These are phyloP conservation scores for Chionomys nivalis DNA, from an alignment of 2,113 vertebrate species.

Conservation along the genomic window DNA sequence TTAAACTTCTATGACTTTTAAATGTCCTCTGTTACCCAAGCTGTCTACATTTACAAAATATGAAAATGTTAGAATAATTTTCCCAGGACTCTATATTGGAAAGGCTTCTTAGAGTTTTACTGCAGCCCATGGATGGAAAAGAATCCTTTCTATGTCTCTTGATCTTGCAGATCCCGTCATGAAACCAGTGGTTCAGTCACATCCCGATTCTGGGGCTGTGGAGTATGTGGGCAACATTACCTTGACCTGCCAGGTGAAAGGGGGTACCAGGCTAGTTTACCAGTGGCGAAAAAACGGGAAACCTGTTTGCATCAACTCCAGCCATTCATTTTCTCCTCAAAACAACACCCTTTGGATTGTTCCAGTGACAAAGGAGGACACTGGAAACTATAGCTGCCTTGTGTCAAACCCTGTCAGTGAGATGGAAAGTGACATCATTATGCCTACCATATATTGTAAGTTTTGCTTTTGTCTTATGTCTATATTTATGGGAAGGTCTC, in stretches of 20 bases:
- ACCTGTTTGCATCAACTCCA: slow-evolving; percentile 71
- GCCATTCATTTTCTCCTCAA: slow-evolving; percentile 83
- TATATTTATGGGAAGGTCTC: background rate
- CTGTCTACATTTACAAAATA: slow-evolving; percentile 12
- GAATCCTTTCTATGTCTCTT: background rate
- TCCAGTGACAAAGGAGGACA: slow-evolving; percentile 87
- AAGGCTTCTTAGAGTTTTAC: background rate
- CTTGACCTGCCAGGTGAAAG: slow-evolving; percentile 83
- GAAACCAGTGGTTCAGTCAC: slow-evolving; percentile 82
- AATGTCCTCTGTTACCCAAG: background rate
- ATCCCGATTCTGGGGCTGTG: slow-evolving; percentile 86
- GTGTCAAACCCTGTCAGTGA: slow-evolving; percentile 87
- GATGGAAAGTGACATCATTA: slow-evolving; percentile 85
- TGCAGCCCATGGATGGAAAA: background rate
- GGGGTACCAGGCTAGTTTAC: slow-evolving; percentile 86
- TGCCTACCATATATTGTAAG: slow-evolving; percentile 90
- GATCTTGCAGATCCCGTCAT: slow-evolving; percentile 85
- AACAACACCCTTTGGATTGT: slow-evolving; percentile 85
- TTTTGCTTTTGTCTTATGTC: slow-evolving; percentile 25
- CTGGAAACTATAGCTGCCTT: slow-evolving; percentile 89
- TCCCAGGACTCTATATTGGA: background rate
- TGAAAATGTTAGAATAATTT: slow-evolving; percentile 22
- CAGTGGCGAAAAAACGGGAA: slow-evolving; percentile 88
- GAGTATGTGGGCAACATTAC: slow-evolving; percentile 88
- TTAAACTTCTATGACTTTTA: background rate